Conservation (phyloP, 2,888 invertebrate genomes). For the Laothoe populi region DNA sequence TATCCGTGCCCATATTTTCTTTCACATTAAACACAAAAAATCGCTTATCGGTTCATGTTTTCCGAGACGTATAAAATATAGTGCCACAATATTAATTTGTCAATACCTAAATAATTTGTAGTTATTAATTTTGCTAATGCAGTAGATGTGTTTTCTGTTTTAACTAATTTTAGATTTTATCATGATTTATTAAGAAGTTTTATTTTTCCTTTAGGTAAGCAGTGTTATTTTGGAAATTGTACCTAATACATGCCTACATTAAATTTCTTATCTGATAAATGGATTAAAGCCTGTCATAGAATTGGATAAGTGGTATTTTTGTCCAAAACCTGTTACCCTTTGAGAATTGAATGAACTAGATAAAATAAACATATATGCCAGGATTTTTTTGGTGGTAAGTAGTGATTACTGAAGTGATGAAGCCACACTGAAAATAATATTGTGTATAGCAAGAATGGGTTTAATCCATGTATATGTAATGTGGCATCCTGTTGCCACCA, state of each 20-base stretch:
- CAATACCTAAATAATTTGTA: slow-evolving; percentile 59
- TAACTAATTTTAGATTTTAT: slow-evolving; percentile 64
- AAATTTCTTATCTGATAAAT: slow-evolving; percentile 72
- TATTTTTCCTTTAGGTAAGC: slow-evolving; percentile 25
- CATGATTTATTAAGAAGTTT: slow-evolving; percentile 52
- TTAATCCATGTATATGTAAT: no score
- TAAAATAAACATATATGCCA: no score
- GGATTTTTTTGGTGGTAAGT: no score
- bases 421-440: no score
- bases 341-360: neutral
- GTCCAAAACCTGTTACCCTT: neutral
- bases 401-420: no score
- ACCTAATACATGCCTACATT: slow-evolving; percentile 63
- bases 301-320: slow-evolving; percentile 27
- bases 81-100: slow-evolving; percentile 59
- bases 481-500: no score
- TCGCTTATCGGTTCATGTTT: slow-evolving; percentile 60
- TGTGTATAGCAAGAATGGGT: no score
- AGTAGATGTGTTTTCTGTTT: slow-evolving; percentile 61
- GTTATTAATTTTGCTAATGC: slow-evolving; percentile 64
- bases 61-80: slow-evolving; percentile 52
- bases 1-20: slow-evolving; percentile 73
- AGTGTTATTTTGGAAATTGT: slow-evolving; percentile 68
- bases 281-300: slow-evolving; percentile 76
- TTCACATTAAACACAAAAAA: slow-evolving; percentile 59